Evolutionary conservation across 2,888 invertebrate genomes (phyloP), one percentile per base, ranked within the genome.

Genomic region (Oeneis ivallda): DNA sequence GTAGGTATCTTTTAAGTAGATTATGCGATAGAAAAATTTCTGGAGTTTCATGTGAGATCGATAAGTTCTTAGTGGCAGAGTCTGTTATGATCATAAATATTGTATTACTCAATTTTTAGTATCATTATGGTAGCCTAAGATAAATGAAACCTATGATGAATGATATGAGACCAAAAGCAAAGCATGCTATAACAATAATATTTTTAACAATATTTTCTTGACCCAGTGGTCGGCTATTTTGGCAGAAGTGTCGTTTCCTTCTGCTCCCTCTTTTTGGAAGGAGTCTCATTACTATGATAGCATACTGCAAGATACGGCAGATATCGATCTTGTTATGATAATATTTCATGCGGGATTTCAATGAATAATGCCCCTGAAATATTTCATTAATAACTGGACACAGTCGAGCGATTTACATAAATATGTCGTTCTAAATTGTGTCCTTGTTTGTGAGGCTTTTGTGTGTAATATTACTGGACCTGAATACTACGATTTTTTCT

Each of bases 291-390:
- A 63, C 56, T 61, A 62, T 56, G 56, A 56, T 62, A 66, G 50
- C 52, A 50, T 49, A 26, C 63, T 37, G 47, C 45, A 57, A 62
- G 65, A 66, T 66, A 53, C 52, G 47, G 66, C 39, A 47, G 58
- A 62, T 57, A 53, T 66, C 39, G 53, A 66, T 62, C 66, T 57
- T 62, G 62, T 57, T 57, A 66, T 57, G 58, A 57, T 62, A 62
- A 57, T 62, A 62, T 62, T 62, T 66, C 57, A 62, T 62, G 49
- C 63, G 49, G 56, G 57, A 56, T 17, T 63, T 63, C 49, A 62
- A 57, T 39, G 37, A 26, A 65, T 65, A 65, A 60, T 39, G 60
- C 39, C 17, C 17, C 49, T 49, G 49, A 50, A 60, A 49, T 60
- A 60, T 49, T 15, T 60, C 37, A 19, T 56, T 56, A 56, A 60